These are phyloP conservation scores for Drosophila helvetica DNA, from an alignment of 2,888 invertebrate species.

Conservation along the genomic window DNA sequence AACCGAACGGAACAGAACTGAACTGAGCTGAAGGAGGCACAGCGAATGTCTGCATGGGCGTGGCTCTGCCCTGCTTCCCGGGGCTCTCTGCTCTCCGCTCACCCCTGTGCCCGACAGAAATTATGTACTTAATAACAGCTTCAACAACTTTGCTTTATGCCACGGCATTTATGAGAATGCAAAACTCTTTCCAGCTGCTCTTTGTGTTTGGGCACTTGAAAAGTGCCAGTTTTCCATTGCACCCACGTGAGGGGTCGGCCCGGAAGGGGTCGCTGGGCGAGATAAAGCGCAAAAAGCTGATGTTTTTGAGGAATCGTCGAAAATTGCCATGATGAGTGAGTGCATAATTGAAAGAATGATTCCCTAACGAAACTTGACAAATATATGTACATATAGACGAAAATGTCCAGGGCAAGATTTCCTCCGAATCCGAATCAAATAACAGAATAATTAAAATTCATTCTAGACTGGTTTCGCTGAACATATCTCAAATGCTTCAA, in stretches of 20 bases:
- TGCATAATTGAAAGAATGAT: conserved; percentile 29
- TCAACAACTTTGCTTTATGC: conserved; percentile 75
- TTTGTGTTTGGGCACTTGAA: conserved; percentile 63
- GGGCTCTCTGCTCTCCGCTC: conserved; percentile 33
- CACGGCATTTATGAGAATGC: conserved; percentile 76
- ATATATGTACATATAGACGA: not conserved
- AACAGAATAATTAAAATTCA: no score
- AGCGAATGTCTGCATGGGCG: conserved; percentile 31
- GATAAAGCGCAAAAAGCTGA: conserved; percentile 36
- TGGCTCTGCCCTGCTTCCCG: conserved; percentile 30
- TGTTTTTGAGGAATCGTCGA: conserved; percentile 37
- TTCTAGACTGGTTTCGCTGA: no score
- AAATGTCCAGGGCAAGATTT: not conserved
- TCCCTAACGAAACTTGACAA: not conserved
- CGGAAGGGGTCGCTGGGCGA: conserved; percentile 3
- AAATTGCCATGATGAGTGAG: not conserved
- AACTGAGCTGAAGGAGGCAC: not conserved
- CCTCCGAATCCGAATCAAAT: no score
- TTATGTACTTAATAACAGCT: conserved; percentile 78
- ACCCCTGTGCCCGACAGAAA: conserved; percentile 50
- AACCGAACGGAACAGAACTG: not conserved
- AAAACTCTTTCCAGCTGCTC: conserved; percentile 53
- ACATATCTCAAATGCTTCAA: no score
- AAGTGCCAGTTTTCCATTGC: conserved; percentile 53
- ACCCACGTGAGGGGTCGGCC: conserved; percentile 14